Conservation (phyloP, 2,113 vertebrate genomes). For the Eonycteris spelaea region DNA sequence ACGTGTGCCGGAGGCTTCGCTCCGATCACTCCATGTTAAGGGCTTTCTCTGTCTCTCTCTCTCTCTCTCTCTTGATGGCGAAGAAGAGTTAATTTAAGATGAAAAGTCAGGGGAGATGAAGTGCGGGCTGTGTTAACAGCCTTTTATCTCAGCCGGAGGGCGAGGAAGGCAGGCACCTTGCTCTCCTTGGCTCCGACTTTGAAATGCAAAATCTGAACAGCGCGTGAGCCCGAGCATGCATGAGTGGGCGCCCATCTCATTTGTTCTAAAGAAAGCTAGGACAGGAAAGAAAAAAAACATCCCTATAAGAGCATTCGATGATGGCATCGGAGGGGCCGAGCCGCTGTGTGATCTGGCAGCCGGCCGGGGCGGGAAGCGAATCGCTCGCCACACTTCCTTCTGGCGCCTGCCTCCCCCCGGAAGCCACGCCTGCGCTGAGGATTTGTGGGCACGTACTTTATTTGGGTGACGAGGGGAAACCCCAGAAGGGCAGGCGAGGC, state of each 20-base stretch:
- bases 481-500: too few relatives aligned
- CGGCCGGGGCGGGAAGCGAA: neutral
- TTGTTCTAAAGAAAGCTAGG: neutral
- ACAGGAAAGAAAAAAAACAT: too few relatives aligned
- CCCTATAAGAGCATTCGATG: accelerated
- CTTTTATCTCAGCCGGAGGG: neutral
- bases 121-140: neutral
- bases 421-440: too few relatives aligned
- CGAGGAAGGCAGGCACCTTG: neutral
- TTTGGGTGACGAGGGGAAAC: accelerated
- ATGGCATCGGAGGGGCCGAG: accelerated
- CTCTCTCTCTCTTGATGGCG: neutral
- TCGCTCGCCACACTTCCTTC: neutral
- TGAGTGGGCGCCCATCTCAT: too few relatives aligned
- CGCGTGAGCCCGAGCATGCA: too few relatives aligned
- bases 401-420: too few relatives aligned
- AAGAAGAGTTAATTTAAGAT: neutral
- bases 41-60: neutral
- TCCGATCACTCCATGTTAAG: neutral
- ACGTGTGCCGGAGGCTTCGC: neutral
- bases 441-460: neutral
- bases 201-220: neutral
- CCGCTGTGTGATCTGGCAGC: accelerated
- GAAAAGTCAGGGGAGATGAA: slow-evolving; percentile 15
- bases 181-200: neutral